Base-by-base conservation (phyloP, 2,888 invertebrate genomes). In the Sarcophaga variegata region DNA sequence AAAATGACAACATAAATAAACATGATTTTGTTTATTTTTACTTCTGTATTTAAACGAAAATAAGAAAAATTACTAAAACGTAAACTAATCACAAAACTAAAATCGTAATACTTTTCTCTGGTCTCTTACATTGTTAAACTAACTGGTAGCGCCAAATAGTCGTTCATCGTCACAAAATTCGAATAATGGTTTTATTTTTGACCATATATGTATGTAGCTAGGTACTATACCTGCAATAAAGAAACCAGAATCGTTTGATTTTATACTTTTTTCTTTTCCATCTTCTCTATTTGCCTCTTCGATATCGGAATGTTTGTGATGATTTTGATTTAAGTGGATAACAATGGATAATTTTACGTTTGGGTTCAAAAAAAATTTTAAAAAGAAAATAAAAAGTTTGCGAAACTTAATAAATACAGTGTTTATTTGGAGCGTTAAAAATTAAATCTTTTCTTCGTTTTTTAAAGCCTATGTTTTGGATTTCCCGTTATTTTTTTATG, bases 121-220 rank as follows among this genome's bases (percentile, higher is more conserved):
- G 25, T 64, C 37, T 75, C 49, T 64, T 75, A 64, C 49, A 54
- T 75, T 75, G 49, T 25, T 25, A 75, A 75, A 54, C 81, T 87
- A 84, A 22, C 22, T 82, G 87, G 81, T 87, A 84, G 87, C 87
- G 85, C 87, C 87, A 82, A 82, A 84, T 66, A 75, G 17, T 5
- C 54, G 3, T 4, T 12, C 54, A 4, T 54, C 17, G 54, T 69
- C 27, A 22, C 10, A 37, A 60, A 59, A 72, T 60, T n/a, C 5
- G 37, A 72, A 72, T 59, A 72, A 72, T 72, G 10, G 27, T 2
- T 69, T 69, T 69, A 22, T 69, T 49, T 67, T 47, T 37, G 17
- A 37, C 27, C 27, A 25, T 14, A 14, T 64, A 25, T 6, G 4
- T 64, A 25, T 6, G 4, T 27, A 54, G 22, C 12, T n/a, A 70